These are phyloP conservation scores for Oceanites oceanicus DNA, from an alignment of 2,113 vertebrate genomes.

Conservation along the genomic window DNA sequence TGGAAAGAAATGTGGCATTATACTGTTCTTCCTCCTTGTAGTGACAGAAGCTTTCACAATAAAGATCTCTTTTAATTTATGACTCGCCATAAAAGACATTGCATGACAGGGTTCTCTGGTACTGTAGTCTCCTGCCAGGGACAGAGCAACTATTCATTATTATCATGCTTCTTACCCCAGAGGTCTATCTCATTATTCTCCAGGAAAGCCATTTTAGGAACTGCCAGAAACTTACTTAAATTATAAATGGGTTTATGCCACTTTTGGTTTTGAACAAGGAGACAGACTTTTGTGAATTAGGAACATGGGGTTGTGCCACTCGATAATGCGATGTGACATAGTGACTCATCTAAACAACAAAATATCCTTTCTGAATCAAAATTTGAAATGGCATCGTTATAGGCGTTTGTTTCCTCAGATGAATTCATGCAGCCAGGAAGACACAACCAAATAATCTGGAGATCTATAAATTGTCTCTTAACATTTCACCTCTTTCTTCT, in stretches of 20 bases:
- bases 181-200: constrained; percentile 7
- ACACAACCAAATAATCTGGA: neutral
- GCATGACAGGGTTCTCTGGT: constrained; percentile 9
- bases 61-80: constrained; percentile 52
- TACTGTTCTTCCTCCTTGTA: neutral
- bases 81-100: constrained; percentile 4
- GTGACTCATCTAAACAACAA: neutral
- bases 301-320: neutral
- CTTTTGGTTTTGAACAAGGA: constrained; percentile 26
- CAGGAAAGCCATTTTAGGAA: constrained; percentile 21
- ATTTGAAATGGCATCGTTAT: neutral
- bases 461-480: neutral
- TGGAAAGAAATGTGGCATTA: neutral
- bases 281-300: neutral
- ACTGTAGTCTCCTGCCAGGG: neutral
- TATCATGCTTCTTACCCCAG: constrained; percentile 1
- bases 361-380: neutral
- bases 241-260: constrained; percentile 49
- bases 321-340: neutral
- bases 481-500: neutral
- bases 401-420: neutral
- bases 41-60: constrained; percentile 27
- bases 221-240: constrained; percentile 18
- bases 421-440: neutral
- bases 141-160: constrained; percentile 38